Conservation (phyloP, 2,113 vertebrate genomes). For the Corydoras maculifer region DNA sequence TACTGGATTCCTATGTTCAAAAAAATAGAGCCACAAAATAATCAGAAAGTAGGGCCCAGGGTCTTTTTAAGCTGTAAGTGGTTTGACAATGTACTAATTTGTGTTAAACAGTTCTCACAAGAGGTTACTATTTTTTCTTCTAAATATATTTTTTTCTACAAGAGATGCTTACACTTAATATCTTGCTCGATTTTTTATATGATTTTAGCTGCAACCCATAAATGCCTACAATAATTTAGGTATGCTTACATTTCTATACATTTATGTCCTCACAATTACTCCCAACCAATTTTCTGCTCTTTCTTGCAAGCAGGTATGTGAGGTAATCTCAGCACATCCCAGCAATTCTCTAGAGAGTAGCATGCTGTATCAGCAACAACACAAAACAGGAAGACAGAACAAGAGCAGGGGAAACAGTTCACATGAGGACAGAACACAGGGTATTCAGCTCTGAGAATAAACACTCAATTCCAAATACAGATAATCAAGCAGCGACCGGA, state of each 20-base stretch:
- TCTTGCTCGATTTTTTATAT: too few relatives aligned
- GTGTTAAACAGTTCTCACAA: too few relatives aligned
- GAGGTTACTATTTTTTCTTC: too few relatives aligned
- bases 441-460: not conserved
- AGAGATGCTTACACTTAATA: too few relatives aligned
- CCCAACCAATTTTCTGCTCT: not conserved
- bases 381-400: not conserved
- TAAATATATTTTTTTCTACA: too few relatives aligned
- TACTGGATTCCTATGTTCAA: too few relatives aligned
- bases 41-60: too few relatives aligned
- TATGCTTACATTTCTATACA: not conserved
- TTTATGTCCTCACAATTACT: not conserved
- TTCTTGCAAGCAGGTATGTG: slow-evolving; percentile 6
- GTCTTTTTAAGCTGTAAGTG: too few relatives aligned
- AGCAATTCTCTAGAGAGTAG: slow-evolving; percentile 2
- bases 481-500: slow-evolving; percentile 1
- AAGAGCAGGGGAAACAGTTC: not conserved
- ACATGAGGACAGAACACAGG: not conserved
- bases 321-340: slow-evolving; percentile 6
- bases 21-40: too few relatives aligned
- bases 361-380: slow-evolving; percentile 6
- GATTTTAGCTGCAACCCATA: too few relatives aligned
- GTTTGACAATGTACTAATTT: too few relatives aligned
- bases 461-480: not conserved
- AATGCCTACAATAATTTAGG: not conserved